Conservation (phyloP, 2,113 vertebrate species). For the Pygoscelis adeliae region DNA sequence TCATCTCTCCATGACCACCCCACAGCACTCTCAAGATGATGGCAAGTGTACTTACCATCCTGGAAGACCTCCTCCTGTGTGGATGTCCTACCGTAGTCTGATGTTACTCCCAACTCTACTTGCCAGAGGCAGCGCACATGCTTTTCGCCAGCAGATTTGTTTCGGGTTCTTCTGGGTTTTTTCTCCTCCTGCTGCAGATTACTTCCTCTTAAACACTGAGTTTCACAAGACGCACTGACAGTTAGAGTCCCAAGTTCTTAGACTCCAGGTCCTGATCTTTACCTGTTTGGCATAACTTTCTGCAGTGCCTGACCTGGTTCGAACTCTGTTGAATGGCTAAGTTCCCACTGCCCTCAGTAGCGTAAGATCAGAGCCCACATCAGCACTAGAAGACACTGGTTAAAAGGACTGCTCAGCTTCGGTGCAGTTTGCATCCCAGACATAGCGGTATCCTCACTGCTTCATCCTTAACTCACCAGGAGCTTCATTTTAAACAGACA, state of each 20-base stretch:
- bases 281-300: background rate
- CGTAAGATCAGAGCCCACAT: background rate
- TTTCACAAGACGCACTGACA: background rate
- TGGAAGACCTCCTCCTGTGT: background rate
- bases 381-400: background rate
- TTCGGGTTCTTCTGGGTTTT: background rate
- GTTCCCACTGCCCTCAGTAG: background rate
- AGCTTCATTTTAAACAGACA: background rate
- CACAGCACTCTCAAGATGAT: background rate
- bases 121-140: background rate
- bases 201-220: slow-evolving; percentile 24
- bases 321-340: background rate
- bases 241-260: background rate
- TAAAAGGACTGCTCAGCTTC: background rate
- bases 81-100: background rate
- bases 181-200: background rate
- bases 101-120: background rate
- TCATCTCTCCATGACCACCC: background rate
- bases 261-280: background rate
- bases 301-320: background rate
- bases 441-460: background rate
- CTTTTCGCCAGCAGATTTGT: background rate
- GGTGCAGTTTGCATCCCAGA: background rate
- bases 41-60: slow-evolving; percentile 22
- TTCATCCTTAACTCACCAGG: background rate